These are phyloP conservation scores for Chaitophorus viminalis DNA, from an alignment of 2,888 invertebrate species.

Conservation along the genomic window DNA sequence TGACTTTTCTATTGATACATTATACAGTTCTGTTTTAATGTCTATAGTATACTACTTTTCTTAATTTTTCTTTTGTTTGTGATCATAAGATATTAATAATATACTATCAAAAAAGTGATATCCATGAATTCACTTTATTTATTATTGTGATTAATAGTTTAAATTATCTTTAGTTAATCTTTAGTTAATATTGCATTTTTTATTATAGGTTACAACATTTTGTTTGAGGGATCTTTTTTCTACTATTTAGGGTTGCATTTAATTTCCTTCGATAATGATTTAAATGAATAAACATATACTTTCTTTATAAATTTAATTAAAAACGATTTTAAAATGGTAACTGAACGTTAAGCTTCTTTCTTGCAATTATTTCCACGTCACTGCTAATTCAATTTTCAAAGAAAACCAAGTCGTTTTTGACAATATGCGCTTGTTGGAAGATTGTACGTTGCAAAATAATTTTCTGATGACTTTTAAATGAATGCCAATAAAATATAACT, in stretches of 20 bases:
- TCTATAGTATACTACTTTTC: too few relatives aligned
- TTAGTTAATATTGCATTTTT: neutral
- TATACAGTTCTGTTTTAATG: too few relatives aligned
- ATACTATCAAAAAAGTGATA: too few relatives aligned
- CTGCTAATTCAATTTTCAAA: neutral
- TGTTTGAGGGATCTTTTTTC: neutral
- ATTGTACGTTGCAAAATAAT: neutral
- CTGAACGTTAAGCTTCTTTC: neutral
- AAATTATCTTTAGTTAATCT: neutral
- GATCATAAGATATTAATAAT: too few relatives aligned
- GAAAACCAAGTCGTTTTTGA: neutral
- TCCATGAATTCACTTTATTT: too few relatives aligned
- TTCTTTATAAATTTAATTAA: neutral
- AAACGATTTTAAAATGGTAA: neutral
- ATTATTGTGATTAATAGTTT: neutral
- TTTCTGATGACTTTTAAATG: neutral
- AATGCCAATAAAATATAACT: neutral
- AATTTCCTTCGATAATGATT: neutral
- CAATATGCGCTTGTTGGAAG: neutral
- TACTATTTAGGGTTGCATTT: neutral
- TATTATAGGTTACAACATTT: too few relatives aligned
- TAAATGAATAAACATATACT: neutral
- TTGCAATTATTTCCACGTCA: conserved; percentile 4
- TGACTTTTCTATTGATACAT: too few relatives aligned
- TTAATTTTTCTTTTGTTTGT: too few relatives aligned